Evolutionary conservation across 2,888 invertebrate species (phyloP).

Genomic region (Dendrolimus houi): DNA sequence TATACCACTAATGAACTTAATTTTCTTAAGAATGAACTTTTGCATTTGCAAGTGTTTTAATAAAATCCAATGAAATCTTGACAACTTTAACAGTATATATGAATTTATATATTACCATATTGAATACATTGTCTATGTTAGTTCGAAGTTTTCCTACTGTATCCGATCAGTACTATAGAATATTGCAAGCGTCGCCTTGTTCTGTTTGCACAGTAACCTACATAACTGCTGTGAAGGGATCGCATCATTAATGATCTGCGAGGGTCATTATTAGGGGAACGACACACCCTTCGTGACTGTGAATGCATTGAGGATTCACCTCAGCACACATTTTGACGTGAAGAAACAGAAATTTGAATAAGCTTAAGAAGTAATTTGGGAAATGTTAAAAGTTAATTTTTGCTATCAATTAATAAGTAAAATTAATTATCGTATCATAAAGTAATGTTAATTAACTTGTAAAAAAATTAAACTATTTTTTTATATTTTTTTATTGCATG

Average conservation of each 20-base stretch:
- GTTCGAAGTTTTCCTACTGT: not conserved
- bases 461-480: no score
- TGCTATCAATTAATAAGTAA: not conserved
- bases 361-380: conserved; percentile 12
- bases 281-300: conserved; percentile 61
- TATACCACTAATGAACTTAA: no score
- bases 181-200: conserved; percentile 44
- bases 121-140: no score
- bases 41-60: no score
- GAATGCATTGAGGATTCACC: conserved; percentile 58
- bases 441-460: no score
- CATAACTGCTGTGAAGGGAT: conserved; percentile 63
- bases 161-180: not conserved
- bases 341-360: conserved; percentile 1
- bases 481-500: no score
- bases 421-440: no score
- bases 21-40: no score
- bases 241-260: conserved; percentile 66
- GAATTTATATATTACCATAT: no score
- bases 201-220: conserved; percentile 75
- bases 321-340: conserved; percentile 25
- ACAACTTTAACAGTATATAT: no score
- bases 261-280: conserved; percentile 59
- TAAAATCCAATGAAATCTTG: no score
- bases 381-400: conserved; percentile 1